These are phyloP conservation scores for Rhinichthys klamathensis DNA, from an alignment of 2,113 vertebrate genomes.

Conservation along the genomic window DNA sequence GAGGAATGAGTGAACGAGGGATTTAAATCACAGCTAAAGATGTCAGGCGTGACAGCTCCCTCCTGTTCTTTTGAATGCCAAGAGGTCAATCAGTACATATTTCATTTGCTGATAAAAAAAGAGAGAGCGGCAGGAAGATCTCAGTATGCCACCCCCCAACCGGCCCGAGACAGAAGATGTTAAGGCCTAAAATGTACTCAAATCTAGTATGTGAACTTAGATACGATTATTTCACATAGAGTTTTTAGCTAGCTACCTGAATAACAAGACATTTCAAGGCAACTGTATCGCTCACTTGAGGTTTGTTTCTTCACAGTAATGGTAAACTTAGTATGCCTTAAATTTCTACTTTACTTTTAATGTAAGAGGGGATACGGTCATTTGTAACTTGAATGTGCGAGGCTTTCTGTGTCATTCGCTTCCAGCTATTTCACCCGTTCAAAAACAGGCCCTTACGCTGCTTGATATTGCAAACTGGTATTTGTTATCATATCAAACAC, in stretches of 20 bases:
- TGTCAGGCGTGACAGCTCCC: slow-evolving; percentile 68
- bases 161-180: not conserved
- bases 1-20: slow-evolving; percentile 29
- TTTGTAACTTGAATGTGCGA: too few species aligned
- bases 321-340: not conserved
- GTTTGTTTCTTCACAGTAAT: not conserved
- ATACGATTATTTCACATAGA: not conserved
- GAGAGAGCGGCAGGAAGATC: slow-evolving; percentile 13
- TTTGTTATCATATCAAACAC: too few species aligned
- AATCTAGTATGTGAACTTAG: not conserved
- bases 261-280: not conserved
- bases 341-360: too few species aligned
- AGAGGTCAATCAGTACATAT: slow-evolving; percentile 44
- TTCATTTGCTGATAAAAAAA: slow-evolving; percentile 49
- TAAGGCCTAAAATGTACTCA: not conserved
- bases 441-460: too few species aligned
- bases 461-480: too few species aligned
- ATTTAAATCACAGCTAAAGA: slow-evolving; percentile 73
- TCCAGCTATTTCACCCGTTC: too few species aligned
- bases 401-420: too few species aligned
- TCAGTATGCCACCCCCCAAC: slow-evolving; percentile 5
- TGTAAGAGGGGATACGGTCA: too few species aligned
- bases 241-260: not conserved
- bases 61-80: slow-evolving; percentile 26
- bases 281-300: not conserved